A percentile compares a stretch with the other conserved stretches of the same genome.
phyloP scores from a whole-genome alignment of 2,797 vertebrate genomes.

The Pseudochirops corinnae region DNA sequence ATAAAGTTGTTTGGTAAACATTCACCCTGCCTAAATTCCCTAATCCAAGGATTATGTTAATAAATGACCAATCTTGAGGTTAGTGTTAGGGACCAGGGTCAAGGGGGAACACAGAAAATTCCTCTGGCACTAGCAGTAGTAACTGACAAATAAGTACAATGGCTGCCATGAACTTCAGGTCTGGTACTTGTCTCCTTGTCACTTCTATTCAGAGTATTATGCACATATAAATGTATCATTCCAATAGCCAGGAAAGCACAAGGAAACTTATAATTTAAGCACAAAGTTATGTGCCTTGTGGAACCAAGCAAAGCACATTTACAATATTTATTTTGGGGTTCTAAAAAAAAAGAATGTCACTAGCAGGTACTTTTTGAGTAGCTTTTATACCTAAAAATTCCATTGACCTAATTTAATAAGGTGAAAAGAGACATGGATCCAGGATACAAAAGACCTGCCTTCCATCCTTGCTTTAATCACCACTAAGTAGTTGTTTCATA shows the following conservation, averaged over 20 bases:
- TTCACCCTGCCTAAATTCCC: neutral
- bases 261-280: neutral
- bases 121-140: neutral
- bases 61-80: neutral
- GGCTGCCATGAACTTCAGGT: neutral
- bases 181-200: neutral
- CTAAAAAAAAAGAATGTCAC: neutral
- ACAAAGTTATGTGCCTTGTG: neutral
- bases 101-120: neutral
- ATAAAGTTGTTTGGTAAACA: neutral
- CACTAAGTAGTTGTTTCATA: too few relatives aligned
- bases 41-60: too few relatives aligned
- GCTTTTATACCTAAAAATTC: too few relatives aligned
- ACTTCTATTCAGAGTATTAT: neutral
- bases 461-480: too few relatives aligned
- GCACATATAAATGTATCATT: neutral
- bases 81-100: neutral
- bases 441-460: too few relatives aligned
- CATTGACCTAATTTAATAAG: too few relatives aligned
- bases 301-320: neutral
- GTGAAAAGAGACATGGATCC: too few relatives aligned
- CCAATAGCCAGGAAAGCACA: neutral
- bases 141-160: neutral
- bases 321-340: neutral
- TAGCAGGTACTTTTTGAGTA: too few relatives aligned